Evolutionary conservation across 1,140 invertebrate genomes (phyloP), one percentile per base, ranked within the genome.

Genomic region (Brachionus rubens): DNA sequence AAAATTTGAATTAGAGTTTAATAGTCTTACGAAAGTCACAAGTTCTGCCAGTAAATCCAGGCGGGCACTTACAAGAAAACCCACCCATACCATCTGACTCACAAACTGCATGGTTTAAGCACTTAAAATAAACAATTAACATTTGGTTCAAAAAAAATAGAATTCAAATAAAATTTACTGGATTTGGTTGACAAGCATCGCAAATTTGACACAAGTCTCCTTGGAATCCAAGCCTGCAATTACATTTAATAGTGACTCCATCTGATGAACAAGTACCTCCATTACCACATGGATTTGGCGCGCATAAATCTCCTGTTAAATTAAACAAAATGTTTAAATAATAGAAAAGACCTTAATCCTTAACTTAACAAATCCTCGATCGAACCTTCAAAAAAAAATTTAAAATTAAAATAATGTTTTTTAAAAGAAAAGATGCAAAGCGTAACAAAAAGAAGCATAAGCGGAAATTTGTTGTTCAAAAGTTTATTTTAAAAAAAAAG

Each of bases 221-320:
- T 28, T 36, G 41, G 52, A 76, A 76, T 14, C 56, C 54, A n/a
- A 50, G 14, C 36, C 54, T 19, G 65, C 75, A 76, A 28, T 14
- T 14, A 19, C 54, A 76, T 62, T 72, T 48, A 3, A 76, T 47
- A 19, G 36, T 76, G 36, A 62, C 93, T 59, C 90, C 91, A 0
- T 90, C 89, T 80, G 93, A 90, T 75, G 91, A 88, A 80, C 93
- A 95, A 14, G 87, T 86, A 0, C 91, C 91, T 6, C 90, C 90
- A 82, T 95, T 95, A 36, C 92, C 81, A 80, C 93, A 96, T 0
- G 92, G 93, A 81, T 90, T 90, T 72, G 91, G 88, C n/a, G 89
- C 89, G 82, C 93, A 96, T 82, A 95, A 92, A 81, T 96, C 91
- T 59, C 72, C 72, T 75, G 9, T n/a, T 33, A 70, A n/a, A n/a